phyloP scores from a whole-genome alignment of 2,888 invertebrate genomes.

The Diadegma fenestrale region DNA sequence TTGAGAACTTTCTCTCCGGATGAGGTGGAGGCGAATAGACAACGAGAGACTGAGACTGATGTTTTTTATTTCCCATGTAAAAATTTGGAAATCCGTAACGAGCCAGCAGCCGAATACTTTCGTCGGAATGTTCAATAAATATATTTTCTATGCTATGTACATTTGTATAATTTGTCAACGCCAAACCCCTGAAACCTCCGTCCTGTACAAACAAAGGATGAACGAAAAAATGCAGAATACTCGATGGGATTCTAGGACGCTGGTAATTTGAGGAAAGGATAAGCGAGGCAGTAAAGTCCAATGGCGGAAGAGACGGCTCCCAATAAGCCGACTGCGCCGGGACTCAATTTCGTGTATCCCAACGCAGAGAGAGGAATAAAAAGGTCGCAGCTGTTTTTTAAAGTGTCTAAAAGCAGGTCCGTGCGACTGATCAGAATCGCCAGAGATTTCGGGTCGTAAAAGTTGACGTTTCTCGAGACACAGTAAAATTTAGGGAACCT shows the following conservation, averaged over 20 bases:
- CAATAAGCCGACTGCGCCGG: constrained; percentile 91
- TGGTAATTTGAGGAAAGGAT: constrained; percentile 92
- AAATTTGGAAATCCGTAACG: not conserved
- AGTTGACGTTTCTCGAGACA: constrained; percentile 54
- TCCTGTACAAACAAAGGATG: not conserved
- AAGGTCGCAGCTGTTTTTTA: constrained; percentile 95
- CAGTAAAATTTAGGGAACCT: constrained; percentile 75
- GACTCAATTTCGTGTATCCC: constrained; percentile 91
- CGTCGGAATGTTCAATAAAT: constrained; percentile 46
- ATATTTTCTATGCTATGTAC: constrained; percentile 6
- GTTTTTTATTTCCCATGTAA: constrained; percentile 8
- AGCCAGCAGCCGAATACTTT: not conserved
- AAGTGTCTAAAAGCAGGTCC: constrained; percentile 92
- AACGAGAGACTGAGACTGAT: constrained; percentile 5
- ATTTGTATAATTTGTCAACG: not conserved
- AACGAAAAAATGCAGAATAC: not conserved
- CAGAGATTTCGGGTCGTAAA: constrained; percentile 52
- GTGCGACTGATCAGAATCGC: constrained; percentile 85
- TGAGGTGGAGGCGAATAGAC: not conserved
- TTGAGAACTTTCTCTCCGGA: not conserved
- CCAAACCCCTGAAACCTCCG: not conserved
- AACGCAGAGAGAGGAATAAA: constrained; percentile 94
- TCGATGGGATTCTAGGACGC: constrained; percentile 85
- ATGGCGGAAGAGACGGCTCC: constrained; percentile 93
- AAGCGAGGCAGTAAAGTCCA: constrained; percentile 91